Base-by-base conservation (phyloP, 2,888 invertebrate genomes). In the Biston betularia region DNA sequence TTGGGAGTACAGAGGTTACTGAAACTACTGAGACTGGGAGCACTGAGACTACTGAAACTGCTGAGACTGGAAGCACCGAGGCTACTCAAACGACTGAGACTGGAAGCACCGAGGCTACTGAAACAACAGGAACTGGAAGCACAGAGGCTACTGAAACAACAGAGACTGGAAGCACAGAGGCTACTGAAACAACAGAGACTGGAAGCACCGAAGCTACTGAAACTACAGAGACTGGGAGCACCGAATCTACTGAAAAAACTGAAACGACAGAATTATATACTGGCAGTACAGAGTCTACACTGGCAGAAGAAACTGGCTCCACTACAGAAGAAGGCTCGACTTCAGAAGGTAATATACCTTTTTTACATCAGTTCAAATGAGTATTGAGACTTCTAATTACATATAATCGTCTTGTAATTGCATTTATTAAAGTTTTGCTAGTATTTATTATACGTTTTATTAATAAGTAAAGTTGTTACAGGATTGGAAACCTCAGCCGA, bases 21-120 rank as follows among this genome's bases (percentile, higher is more conserved):
- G 70, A 68, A 53, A 50, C 68, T 2, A 70, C 74, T 7, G 75
- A 68, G 63, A 44, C 63, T 59, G 61, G 48, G 42, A 46, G 40
- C 11, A 63, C 63, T 14, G 24, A 12, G 24, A 6, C 63, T 7
- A 60, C 50, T 9, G 67, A 56, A 40, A 42, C 75, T 2, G 75
- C 71, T 9, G 78, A 42, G 11, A 63, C 55, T 9, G 61, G 61
- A 35, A 60, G 56, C 9, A 68, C 60, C 0, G 67, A 55, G 40
- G 56, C 65, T 14, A 56, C 56, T 14, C 49, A 35, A 10, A 24
- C 15, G n/a, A 42, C 45, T 34, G 55, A 11, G 14, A 14, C 60
- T 33, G 49, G 11, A 10, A 35, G 60, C 10, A 60, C 45, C 11
- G 53, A 52, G 44, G 33, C 44, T 11, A 58, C 50, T 9, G 67